Evolutionary conservation across 2,888 invertebrate genomes (phyloP), one percentile per base, ranked within the genome.

Genomic region (Idaea dimidiata): DNA sequence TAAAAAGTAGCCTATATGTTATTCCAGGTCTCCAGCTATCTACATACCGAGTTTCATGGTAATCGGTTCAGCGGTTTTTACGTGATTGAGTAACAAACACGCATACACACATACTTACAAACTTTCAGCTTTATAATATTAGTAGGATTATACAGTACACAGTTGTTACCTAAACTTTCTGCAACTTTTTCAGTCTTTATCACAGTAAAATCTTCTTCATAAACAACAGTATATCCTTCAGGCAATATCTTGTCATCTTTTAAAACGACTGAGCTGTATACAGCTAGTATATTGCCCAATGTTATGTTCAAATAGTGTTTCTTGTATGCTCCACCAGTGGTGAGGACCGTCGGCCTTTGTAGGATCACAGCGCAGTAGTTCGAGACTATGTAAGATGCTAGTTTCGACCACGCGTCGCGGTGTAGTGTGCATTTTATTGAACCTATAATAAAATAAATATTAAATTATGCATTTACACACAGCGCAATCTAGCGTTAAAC

Each of bases 241-340:
- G 88, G 87, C 58, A 90, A 66, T 14, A 72, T 65, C 62, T 74
- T 81, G 43, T 81, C 79, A 63, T 81, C 78, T 56, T 74, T 72
- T 6, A 87, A 59, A 14, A 87, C 72, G 33, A 82, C 76, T 54
- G 87, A 86, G 72, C 91, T 91, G 65, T 90, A 91, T 67, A 92
- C 75, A 16, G 89, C 88, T 61, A 80, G 73, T 63, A 92, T 88
- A 75, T 92, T 92, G 72, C 84, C 85, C 32, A 91, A 64, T 54
- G 91, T 92, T 66, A 92, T 91, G 68, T 90, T 92, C 16, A 92
- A 75, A 68, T 92, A 92, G 69, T 92, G 89, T 66, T 89, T 91
- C 59, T 92, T 92, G 61, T 84, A 88, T 8, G 90, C 84, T 69
- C 87, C 80, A 0, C 92, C 92, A 1, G 90, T 91, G 31, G 89